Evolutionary conservation across 64 coral and sea anemone genomes (phyloP).

Genomic region (Dendrophyllia cribrosa): DNA sequence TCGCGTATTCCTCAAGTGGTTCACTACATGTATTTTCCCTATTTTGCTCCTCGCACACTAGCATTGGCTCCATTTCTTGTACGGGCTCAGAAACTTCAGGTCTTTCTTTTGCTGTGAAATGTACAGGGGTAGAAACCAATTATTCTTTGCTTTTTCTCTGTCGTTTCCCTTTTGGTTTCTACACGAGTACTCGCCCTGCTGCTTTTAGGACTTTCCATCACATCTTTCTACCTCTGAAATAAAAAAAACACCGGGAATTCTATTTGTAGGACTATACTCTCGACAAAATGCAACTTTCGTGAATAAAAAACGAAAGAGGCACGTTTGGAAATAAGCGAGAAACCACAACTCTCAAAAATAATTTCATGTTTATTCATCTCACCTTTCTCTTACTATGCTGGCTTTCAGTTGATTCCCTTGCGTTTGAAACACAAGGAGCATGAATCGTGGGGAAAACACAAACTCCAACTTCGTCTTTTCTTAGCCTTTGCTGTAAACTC

Average conservation of each 20-base stretch:
- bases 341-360: background rate
- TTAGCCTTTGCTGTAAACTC: background rate
- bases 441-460: conserved; percentile 26
- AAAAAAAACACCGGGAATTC: background rate
- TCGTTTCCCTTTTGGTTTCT: background rate
- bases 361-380: background rate
- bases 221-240: background rate
- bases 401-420: background rate
- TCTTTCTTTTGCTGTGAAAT: background rate
- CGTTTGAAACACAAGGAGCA: background rate
- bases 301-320: background rate
- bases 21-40: background rate
- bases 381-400: background rate
- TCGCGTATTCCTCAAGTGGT: background rate
- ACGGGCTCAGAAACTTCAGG: background rate
- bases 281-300: background rate
- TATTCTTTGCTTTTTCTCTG: background rate
- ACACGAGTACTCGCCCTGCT: background rate
- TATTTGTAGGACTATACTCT: conserved; percentile 18
- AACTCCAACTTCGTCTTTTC: conserved; percentile 6
- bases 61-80: background rate
- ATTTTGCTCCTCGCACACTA: background rate
- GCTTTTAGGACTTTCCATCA: background rate
- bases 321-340: background rate
- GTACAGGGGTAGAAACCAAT: background rate